Evolutionary conservation across 2,113 vertebrate species (phyloP).

Genomic region (Turnix velox): DNA sequence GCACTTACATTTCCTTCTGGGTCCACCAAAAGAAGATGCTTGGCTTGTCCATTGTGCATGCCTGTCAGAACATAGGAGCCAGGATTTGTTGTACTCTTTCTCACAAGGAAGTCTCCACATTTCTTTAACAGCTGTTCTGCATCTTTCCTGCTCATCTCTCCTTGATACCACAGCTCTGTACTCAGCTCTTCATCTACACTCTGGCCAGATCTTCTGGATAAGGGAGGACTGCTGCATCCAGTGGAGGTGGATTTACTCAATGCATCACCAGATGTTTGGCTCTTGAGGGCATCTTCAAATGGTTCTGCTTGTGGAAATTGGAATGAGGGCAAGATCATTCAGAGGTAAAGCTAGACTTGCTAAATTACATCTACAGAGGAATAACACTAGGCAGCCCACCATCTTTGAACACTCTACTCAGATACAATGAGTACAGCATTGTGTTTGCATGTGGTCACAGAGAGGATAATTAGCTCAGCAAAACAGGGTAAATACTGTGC

Average conservation of each 20-base stretch:
- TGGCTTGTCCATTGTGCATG: slow-evolving; percentile 91
- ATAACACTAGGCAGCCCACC: background rate
- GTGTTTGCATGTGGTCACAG: background rate
- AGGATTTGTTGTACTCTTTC: slow-evolving; percentile 92
- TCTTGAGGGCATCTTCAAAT: slow-evolving; percentile 91
- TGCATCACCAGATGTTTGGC: slow-evolving; percentile 67
- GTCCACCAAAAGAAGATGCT: slow-evolving; percentile 93
- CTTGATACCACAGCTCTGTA: slow-evolving; percentile 88
- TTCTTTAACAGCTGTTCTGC: slow-evolving; percentile 88
- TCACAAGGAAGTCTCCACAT: slow-evolving; percentile 94
- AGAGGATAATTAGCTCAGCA: background rate
- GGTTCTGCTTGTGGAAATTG: slow-evolving; percentile 78
- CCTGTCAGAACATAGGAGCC: slow-evolving; percentile 95
- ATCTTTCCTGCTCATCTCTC: slow-evolving; percentile 92
- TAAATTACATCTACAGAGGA: background rate
- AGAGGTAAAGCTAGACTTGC: background rate
- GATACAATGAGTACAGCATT: fast-evolving
- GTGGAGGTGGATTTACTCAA: slow-evolving; percentile 80
- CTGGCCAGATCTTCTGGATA: slow-evolving; percentile 73
- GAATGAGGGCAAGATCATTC: background rate
- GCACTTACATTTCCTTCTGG: slow-evolving; percentile 91
- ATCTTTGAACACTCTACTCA: background rate
- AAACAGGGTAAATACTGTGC: background rate
- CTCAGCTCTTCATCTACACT: slow-evolving; percentile 81
- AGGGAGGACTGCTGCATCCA: slow-evolving; percentile 84